Evolutionary conservation across 2,797 vertebrate genomes (phyloP), one percentile per base, ranked within the genome.

Genomic region (Phataginus tricuspis): DNA sequence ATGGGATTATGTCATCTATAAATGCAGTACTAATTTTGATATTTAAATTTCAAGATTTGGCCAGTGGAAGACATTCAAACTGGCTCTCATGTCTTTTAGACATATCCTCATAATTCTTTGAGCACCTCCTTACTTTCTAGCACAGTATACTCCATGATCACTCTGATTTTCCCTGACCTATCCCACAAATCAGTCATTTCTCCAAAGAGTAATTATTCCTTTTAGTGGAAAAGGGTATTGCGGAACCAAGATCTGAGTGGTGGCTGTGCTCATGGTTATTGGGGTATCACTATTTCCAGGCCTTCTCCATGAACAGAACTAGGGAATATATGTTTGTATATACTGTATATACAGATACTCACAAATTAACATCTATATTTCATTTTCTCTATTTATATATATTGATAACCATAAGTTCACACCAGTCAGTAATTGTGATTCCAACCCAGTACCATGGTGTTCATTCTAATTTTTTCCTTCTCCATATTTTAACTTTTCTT

Each of bases 1-100:
- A 69, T 16, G 89, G 8, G n/a, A 51, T 75, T 14, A 53, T 86
- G 23, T 51, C 42, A 86, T 79, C 42, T 79, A 64, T 49, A 91
- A 75, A 80, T 53, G 80, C 80, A 89, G 1, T 57, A 87, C 91
- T 95, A 77, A 84, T 49, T 92, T 84, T 95, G 34, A 79, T 78
- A 68, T 3, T 85, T 84, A 80, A 68, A 34, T 84, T 91, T 34
- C 39, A 27, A 91, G 34, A 57, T 57, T 93, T 95, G 42, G 29
- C 37, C 45, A 85, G 27, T 94, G 23, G 45, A 27, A 84, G 23
- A 84, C 25, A 83, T 72, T 85, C 31, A 79, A 84, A 69, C 8
- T 63, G 12, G 7, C n/a, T 88, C n/a, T 19, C n/a, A 3, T 80
- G 5, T 71, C 23, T 19, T 69, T 71, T 80, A 74, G 23, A 64